These are phyloP conservation scores for Brachylomia viminalis DNA, from an alignment of 2,888 invertebrate species.

Conservation along the genomic window DNA sequence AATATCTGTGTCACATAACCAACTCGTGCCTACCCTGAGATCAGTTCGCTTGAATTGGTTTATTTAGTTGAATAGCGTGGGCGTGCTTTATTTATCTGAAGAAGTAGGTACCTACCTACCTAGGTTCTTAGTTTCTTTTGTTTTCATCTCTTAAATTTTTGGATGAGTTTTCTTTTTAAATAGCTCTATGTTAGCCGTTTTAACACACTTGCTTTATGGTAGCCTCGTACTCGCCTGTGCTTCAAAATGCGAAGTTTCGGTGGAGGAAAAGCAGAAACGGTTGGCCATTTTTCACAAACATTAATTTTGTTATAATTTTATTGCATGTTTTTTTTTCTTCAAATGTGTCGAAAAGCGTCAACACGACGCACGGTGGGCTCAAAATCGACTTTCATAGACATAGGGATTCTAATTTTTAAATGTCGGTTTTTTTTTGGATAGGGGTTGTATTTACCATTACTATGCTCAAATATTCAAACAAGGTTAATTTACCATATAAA, in stretches of 20 bases:
- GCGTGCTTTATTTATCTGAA: constrained; percentile 24
- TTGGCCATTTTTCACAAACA: background rate
- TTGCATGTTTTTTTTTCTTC: background rate
- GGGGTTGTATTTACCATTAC: too few species aligned
- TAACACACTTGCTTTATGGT: background rate
- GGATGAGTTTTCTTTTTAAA: background rate
- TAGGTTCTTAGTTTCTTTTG: background rate
- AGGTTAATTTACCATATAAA: too few species aligned
- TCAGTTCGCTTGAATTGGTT: constrained; percentile 47
- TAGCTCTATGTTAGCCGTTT: too few species aligned
- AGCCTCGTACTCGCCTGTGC: background rate
- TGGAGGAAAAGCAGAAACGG: background rate
- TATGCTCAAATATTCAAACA: too few species aligned
- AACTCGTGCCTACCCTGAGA: constrained; percentile 49
- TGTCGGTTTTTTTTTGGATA: too few species aligned
- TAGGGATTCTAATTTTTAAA: too few species aligned
- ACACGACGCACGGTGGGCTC: too few species aligned
- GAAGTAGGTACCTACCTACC: background rate
- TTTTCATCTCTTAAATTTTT: background rate
- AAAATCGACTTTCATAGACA: too few species aligned
- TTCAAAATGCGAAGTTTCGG: background rate
- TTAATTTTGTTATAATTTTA: too few species aligned
- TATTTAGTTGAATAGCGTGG: constrained; percentile 39
- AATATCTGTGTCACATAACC: constrained; percentile 71
- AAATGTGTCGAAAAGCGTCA: background rate